A percentile compares a stretch with the other conserved stretches of the same genome.
These are phyloP conservation scores for Agriopis aurantiaria DNA, from an alignment of 2,888 invertebrate genomes.

Conservation along the genomic window DNA sequence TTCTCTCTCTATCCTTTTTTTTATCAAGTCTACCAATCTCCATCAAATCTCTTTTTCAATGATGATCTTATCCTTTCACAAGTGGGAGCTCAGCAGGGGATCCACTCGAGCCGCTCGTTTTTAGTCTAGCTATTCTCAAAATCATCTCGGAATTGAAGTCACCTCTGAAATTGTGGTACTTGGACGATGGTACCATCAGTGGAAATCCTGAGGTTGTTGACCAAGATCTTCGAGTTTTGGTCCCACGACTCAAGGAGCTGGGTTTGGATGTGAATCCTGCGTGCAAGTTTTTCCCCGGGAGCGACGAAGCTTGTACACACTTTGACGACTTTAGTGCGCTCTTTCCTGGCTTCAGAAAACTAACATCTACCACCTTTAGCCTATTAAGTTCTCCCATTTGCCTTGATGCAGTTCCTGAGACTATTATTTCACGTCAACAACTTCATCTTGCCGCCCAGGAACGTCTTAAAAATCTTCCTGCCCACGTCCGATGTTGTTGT, in stretches of 20 bases:
- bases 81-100: conserved; percentile 13
- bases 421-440: too few species aligned
- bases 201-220: too few species aligned
- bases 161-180: not conserved
- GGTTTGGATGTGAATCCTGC: not conserved
- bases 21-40: not conserved
- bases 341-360: too few species aligned
- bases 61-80: not conserved
- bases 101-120: conserved; percentile 4
- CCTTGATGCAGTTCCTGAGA: too few species aligned
- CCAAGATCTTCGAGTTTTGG: not conserved
- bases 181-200: not conserved
- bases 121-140: conserved; percentile 7
- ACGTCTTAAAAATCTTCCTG: too few species aligned
- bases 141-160: not conserved
- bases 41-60: not conserved
- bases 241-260: not conserved
- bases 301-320: not conserved
- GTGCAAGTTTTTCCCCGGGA: not conserved
- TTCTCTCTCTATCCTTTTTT: too few species aligned
- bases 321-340: not conserved
- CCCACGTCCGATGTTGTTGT: too few species aligned
- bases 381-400: too few species aligned
- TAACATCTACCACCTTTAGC: too few species aligned
- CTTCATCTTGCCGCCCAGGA: too few species aligned